These are phyloP conservation scores for Eupithecia insigniata DNA, from an alignment of 2,888 invertebrate species.

Conservation along the genomic window DNA sequence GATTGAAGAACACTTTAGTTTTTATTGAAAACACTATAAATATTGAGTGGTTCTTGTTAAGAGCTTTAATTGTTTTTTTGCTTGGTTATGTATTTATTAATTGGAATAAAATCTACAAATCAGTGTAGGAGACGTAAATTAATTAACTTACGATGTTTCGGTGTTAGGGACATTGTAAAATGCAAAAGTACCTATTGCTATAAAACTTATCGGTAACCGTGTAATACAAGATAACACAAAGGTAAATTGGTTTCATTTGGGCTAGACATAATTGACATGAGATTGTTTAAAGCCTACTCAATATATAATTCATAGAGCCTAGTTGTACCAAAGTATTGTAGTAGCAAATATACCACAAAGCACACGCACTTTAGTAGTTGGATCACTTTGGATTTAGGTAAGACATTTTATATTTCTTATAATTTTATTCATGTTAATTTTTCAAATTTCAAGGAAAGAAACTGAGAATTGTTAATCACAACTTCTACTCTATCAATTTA, in stretches of 20 bases:
- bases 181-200: slow-evolving; percentile 46
- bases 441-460: background rate
- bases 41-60: slow-evolving; percentile 9
- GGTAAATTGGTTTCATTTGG: slow-evolving; percentile 56
- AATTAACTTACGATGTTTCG: slow-evolving; percentile 13
- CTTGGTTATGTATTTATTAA: slow-evolving; percentile 18
- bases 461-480: background rate
- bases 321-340: slow-evolving; percentile 32
- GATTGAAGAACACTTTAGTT: slow-evolving; percentile 28
- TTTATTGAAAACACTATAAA: slow-evolving; percentile 20
- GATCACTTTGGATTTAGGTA: slow-evolving; percentile 28
- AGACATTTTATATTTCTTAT: slow-evolving; percentile 19
- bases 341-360: slow-evolving; percentile 29
- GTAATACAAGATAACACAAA: slow-evolving; percentile 77
- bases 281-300: slow-evolving; percentile 17
- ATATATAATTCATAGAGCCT: slow-evolving; percentile 30
- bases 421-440: background rate
- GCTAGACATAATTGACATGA: background rate
- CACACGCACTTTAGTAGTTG: slow-evolving; percentile 33
- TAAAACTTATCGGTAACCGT: slow-evolving; percentile 63
- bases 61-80: slow-evolving; percentile 31
- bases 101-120: slow-evolving; percentile 16
- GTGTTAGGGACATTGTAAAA: slow-evolving; percentile 18
- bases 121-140: slow-evolving; percentile 13
- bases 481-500: background rate